phyloP scores from a whole-genome alignment of 2,113 vertebrate genomes.

The Seriola aureovittata region DNA sequence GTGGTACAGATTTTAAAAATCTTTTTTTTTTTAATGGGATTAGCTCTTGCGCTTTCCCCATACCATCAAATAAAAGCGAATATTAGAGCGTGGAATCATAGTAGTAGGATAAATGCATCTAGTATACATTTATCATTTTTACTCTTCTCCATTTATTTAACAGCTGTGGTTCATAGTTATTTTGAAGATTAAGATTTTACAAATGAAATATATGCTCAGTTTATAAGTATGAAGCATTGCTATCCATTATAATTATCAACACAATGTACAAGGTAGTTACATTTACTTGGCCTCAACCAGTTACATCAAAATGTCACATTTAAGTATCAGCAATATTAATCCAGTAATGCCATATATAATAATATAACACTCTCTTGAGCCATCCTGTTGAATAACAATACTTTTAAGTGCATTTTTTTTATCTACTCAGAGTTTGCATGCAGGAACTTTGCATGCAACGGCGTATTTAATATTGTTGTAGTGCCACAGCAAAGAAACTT shows the following conservation, averaged over 20 bases:
- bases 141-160: background rate
- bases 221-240: too few species aligned
- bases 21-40: too few species aligned
- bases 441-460: background rate
- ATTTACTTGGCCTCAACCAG: too few species aligned
- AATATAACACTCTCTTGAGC: background rate
- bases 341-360: background rate
- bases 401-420: background rate
- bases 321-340: background rate
- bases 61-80: background rate
- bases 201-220: too few species aligned
- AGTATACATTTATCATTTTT: too few species aligned
- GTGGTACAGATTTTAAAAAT: conserved; percentile 9
- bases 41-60: background rate
- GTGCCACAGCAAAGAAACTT: background rate
- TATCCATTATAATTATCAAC: too few species aligned
- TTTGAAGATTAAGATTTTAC: background rate
- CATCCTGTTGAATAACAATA: background rate
- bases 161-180: background rate
- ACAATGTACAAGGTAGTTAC: too few species aligned
- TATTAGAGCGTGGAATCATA: background rate
- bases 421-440: background rate
- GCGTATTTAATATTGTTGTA: background rate
- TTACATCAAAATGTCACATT: background rate
- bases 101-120: too few species aligned